Percentiles rank a stretch among this genome's conserved stretches.
These are phyloP conservation scores for Sminthopsis crassicaudata DNA, from an alignment of 2,113 vertebrate genomes.

Conservation along the genomic window DNA sequence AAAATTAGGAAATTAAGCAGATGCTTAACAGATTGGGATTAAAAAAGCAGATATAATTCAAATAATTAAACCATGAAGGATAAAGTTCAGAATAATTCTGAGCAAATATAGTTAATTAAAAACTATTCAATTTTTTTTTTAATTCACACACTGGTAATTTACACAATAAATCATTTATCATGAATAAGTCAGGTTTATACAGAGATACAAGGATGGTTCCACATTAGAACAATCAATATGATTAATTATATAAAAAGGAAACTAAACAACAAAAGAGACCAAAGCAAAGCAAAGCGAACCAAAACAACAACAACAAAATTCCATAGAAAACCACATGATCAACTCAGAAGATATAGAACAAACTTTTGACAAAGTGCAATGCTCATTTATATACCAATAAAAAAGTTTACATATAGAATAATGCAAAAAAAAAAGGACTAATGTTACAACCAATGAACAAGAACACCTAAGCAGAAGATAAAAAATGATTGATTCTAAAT, in stretches of 20 bases:
- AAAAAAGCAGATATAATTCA: not conserved
- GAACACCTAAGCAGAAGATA: too few species aligned
- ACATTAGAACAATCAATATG: not conserved
- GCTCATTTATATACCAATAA: too few species aligned
- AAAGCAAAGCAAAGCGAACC: too few species aligned
- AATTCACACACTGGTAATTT: not conserved
- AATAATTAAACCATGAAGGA: not conserved
- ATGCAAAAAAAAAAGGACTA: not conserved
- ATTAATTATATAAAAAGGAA: not conserved
- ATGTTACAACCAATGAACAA: not conserved
- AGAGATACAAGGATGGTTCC: not conserved
- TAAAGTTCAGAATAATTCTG: not conserved
- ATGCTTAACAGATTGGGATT: not conserved
- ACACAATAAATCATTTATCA: not conserved
- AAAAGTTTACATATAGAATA: too few species aligned
- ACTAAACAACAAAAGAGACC: too few species aligned
- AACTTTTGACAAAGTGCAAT: not conserved
- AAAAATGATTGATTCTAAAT: not conserved
- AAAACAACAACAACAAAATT: too few species aligned
- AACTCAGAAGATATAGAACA: not conserved
- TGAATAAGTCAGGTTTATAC: not conserved
- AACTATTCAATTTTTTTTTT: not conserved
- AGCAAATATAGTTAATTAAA: not conserved
- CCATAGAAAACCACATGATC: not conserved
- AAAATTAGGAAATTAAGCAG: not conserved